Base-by-base conservation (phyloP, 2,888 invertebrate genomes). In the Tinea trinotella region DNA sequence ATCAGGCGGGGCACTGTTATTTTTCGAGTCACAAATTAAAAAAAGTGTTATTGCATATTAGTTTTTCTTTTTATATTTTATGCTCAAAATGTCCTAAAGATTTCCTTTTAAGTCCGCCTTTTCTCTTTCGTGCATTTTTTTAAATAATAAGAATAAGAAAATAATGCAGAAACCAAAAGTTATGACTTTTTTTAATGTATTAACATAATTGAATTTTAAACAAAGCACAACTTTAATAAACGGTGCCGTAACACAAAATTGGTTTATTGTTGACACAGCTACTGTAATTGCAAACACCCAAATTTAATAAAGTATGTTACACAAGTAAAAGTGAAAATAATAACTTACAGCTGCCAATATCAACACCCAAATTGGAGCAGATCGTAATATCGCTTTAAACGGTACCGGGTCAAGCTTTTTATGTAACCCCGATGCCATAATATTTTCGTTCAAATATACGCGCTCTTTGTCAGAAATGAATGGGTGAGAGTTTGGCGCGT, bases 351-450 rank as follows among this genome's bases (percentile, higher is more conserved):
- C 92, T 50, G 92, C 93, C 17, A 87, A 76, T 5, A 93, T 84
- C n/a, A 93, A 70, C 0, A 92, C 92, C 88, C 92, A 90, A 57
- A 93, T 71, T 0, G 92, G 90, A 3, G 79, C 68, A 2, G 90
- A 92, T 15, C 87, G 88, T 5, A 92, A 65, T 52, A 94, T 86
- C 0, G 88, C 86, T 58, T 80, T 88, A 88, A 93, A 93, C 0
- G 93, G 93, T 0, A 90, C 90, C 0, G 89, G 88, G 49, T 88
- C 87, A 48, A 90, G 65, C 59, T 73, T 82, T 60, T 78, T 86
- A 60, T 88, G 79, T 30, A 88, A 78, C 35, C 88, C 87, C 17
- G 85, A 87, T 7, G 81, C 80, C 0, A 63, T 67, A 10, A 91
- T 85, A 58, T 91, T 85, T 55, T 88, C 84, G 50, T 80, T 77